Conservation (phyloP, 2,797 vertebrate genomes). For the Sebastes wilsoni region DNA sequence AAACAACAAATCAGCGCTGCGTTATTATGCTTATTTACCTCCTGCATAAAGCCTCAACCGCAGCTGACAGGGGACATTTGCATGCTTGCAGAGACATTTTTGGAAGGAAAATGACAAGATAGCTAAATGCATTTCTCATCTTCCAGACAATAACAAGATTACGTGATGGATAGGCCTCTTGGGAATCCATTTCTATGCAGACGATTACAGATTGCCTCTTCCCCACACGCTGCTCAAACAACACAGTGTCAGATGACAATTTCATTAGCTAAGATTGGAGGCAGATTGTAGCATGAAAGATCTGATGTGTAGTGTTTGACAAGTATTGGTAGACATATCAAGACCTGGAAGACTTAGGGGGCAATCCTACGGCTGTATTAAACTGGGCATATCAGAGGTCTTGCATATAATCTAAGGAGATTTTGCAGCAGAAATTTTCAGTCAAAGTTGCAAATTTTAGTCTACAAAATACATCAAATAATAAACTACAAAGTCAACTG, state of each 20-base stretch:
- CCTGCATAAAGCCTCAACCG: constrained; percentile 25
- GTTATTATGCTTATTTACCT: constrained; percentile 48
- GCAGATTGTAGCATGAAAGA: constrained; percentile 68
- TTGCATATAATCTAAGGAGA: background rate
- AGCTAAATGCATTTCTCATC: constrained; percentile 68
- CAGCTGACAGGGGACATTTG: constrained; percentile 59
- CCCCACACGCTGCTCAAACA: constrained; percentile 59
- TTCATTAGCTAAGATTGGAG: constrained; percentile 83
- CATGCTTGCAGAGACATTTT: constrained; percentile 50
- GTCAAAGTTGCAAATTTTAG: background rate
- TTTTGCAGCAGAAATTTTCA: background rate
- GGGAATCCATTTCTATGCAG: constrained; percentile 66
- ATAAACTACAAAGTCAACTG: background rate
- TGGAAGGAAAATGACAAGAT: constrained; percentile 69
- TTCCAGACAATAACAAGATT: constrained; percentile 77
- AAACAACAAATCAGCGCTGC: constrained; percentile 37
- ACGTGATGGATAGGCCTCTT: constrained; percentile 74
- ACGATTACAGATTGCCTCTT: constrained; percentile 77
- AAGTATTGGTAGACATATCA: constrained; percentile 66
- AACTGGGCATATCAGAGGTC: background rate
- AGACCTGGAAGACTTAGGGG: constrained; percentile 43
- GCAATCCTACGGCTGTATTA: constrained; percentile 25
- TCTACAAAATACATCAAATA: background rate
- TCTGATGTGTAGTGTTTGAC: constrained; percentile 59
- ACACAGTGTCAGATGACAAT: constrained; percentile 78